Percentiles rank a stretch among this genome's conserved stretches.
Conservation (phyloP, 2,888 invertebrate species). For the Drosophila emarginata region DNA sequence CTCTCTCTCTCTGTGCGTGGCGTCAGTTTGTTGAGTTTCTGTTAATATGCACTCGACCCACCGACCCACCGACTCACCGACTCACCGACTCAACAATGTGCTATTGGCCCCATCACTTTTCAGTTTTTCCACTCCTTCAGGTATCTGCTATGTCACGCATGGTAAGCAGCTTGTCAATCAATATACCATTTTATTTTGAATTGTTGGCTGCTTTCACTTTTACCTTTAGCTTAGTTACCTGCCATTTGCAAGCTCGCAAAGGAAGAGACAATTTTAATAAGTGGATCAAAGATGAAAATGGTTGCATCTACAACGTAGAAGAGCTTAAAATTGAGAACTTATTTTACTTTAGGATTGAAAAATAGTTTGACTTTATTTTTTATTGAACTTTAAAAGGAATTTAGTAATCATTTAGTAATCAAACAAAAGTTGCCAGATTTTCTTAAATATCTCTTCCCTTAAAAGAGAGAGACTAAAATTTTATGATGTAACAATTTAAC, state of each 20-base stretch:
- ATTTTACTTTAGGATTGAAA: too few species aligned
- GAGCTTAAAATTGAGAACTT: too few species aligned
- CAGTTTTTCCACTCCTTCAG: neutral
- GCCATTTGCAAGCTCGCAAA: neutral
- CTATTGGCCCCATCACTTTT: neutral
- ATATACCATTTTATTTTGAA: neutral
- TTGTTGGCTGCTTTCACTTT: conserved; percentile 2
- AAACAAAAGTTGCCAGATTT: too few species aligned
- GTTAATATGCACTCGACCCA: conserved; percentile 8
- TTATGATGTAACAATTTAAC: too few species aligned
- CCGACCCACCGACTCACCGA: conserved; percentile 15
- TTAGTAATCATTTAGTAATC: too few species aligned
- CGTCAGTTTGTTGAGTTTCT: conserved; percentile 19
- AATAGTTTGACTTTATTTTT: too few species aligned
- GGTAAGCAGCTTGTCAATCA: conserved; percentile 15
- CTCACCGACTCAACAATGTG: neutral
- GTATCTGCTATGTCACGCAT: conserved; percentile 5
- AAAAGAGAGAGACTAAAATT: too few species aligned
- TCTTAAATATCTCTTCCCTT: too few species aligned
- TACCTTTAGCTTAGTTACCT: neutral
- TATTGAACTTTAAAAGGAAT: too few species aligned
- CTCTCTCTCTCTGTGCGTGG: conserved; percentile 10
- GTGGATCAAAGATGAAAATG: too few species aligned
- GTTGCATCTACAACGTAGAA: neutral
- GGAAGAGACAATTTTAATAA: neutral